Conservation (phyloP, 1,140 invertebrate genomes). For the Plectrocnemia conspersa region DNA sequence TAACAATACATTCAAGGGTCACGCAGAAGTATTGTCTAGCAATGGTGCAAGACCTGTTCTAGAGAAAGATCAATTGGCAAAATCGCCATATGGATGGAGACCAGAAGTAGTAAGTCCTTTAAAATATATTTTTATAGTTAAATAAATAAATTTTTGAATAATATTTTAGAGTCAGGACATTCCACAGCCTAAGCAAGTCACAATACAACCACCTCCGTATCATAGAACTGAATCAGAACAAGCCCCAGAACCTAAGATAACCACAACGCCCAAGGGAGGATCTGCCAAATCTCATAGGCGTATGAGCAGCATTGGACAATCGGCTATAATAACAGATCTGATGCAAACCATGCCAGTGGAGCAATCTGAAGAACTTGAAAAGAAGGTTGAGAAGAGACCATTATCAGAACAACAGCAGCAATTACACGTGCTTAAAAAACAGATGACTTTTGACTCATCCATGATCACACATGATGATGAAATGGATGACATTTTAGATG, state of each 20-base stretch:
- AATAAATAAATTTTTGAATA: background rate
- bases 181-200: conserved; percentile 34
- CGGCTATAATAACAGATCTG: conserved; percentile 40
- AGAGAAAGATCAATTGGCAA: conserved; percentile 50
- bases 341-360: conserved; percentile 33
- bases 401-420: conserved; percentile 10
- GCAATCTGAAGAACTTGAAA: conserved; percentile 6
- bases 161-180: conserved; percentile 3
- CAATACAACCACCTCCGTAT: conserved; percentile 38
- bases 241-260: conserved; percentile 40
- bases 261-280: conserved; percentile 40
- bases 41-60: conserved; percentile 40
- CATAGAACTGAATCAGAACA: conserved; percentile 39
- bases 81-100: conserved; percentile 49
- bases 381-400: conserved; percentile 7
- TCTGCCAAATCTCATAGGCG: conserved; percentile 40
- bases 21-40: conserved; percentile 33
- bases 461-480: conserved; percentile 43
- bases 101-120: conserved; percentile 39
- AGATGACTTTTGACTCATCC: conserved; percentile 26
- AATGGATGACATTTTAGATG: conserved; percentile 42
- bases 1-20: conserved; percentile 24
- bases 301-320: conserved; percentile 44
- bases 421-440: conserved; percentile 14
- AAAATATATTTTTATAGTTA: too few species aligned